Percentiles rank a stretch among this genome's conserved stretches.
Evolutionary conservation across 2,888 invertebrate species (phyloP).

Genomic region (Isotomurus palustris): DNA sequence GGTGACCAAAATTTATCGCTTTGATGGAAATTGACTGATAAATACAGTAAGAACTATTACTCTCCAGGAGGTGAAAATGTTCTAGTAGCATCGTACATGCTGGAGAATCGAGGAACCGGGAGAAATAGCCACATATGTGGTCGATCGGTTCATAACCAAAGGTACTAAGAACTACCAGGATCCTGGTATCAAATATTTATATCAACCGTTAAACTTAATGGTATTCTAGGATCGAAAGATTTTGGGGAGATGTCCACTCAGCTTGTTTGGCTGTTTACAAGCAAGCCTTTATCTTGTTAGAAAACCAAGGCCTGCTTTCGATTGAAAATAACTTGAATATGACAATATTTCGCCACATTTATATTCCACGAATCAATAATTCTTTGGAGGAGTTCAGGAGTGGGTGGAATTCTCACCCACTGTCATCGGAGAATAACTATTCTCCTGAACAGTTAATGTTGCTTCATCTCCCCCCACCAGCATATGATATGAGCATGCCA

Average conservation of each 20-base stretch:
- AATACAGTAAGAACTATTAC: too few relatives aligned
- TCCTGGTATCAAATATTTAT: neutral
- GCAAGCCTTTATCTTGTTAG: constrained; percentile 7
- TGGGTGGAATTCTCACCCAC: constrained; percentile 24
- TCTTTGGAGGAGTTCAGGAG: constrained; percentile 8
- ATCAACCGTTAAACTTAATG: neutral
- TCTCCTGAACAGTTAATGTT: constrained; percentile 23
- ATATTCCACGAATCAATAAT: constrained; percentile 20
- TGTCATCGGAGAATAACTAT: constrained; percentile 14
- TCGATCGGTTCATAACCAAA: constrained; percentile 30
- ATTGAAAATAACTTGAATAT: constrained; percentile 17
- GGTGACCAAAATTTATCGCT: too few relatives aligned
- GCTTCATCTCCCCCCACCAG: constrained; percentile 11
- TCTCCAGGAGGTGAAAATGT: constrained; percentile 31
- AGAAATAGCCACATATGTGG: constrained; percentile 28
- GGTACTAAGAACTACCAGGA: constrained; percentile 13
- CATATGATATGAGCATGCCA: neutral
- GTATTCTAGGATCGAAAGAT: constrained; percentile 23
- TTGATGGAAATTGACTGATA: too few relatives aligned
- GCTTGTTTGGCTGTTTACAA: constrained; percentile 14
- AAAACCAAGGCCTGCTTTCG: constrained; percentile 5
- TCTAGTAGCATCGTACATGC: constrained; percentile 21
- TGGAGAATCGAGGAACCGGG: constrained; percentile 12
- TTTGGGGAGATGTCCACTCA: constrained; percentile 28
- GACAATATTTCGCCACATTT: constrained; percentile 14